These are phyloP conservation scores for Hydropotes inermis DNA, from an alignment of 2,113 vertebrate genomes.

Conservation along the genomic window DNA sequence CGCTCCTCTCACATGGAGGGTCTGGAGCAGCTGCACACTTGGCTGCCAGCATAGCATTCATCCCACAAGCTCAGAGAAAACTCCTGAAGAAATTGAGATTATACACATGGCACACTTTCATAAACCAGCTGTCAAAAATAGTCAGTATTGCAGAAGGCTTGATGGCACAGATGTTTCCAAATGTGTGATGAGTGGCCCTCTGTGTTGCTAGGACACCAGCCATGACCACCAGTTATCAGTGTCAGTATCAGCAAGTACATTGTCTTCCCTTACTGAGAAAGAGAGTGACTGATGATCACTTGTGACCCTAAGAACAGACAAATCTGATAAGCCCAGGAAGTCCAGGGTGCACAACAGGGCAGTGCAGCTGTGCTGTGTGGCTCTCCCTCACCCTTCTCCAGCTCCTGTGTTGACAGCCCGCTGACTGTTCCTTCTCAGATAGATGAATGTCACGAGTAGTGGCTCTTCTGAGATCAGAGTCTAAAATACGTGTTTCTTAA, in stretches of 20 bases:
- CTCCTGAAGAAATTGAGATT: not conserved
- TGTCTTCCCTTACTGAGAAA: not conserved
- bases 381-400: not conserved
- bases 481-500: not conserved
- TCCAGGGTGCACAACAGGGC: accelerated
- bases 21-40: not conserved
- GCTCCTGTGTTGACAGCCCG: not conserved
- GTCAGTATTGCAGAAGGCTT: not conserved
- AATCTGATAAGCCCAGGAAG: not conserved
- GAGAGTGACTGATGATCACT: not conserved
- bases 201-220: not conserved
- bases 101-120: not conserved
- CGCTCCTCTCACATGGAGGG: too few relatives aligned
- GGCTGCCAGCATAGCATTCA: not conserved
- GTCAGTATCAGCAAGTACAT: not conserved
- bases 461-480: not conserved
- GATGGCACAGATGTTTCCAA: not conserved
- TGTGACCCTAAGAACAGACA: not conserved
- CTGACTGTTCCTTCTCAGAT: not conserved
- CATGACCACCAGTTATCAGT: not conserved
- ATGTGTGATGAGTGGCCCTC: not conserved
- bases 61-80: not conserved
- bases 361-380: accelerated
- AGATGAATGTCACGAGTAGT: not conserved
- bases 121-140: not conserved